phyloP scores from a whole-genome alignment of 2,797 vertebrate genomes.

The Gymnoscopelus microlampas region DNA sequence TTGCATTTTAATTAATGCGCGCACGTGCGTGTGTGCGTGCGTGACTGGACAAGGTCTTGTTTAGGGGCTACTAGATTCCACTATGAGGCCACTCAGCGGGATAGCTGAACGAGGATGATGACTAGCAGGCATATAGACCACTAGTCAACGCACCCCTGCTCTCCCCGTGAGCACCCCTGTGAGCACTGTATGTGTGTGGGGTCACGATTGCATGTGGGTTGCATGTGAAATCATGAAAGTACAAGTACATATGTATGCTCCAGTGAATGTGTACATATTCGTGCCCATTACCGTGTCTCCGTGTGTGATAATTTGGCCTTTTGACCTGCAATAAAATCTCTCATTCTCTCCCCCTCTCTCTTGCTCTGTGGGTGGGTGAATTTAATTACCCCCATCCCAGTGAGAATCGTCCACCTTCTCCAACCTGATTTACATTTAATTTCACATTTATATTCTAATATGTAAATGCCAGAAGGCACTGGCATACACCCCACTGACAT shows the following conservation, averaged over 20 bases:
- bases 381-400: slow-evolving; percentile 67
- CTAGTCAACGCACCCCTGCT: background rate
- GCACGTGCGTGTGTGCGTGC: too few species aligned
- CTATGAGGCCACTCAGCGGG: too few species aligned
- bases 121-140: too few species aligned
- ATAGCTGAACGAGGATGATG: too few species aligned
- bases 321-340: slow-evolving; percentile 35
- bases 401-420: slow-evolving; percentile 73
- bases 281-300: too few species aligned
- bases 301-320: slow-evolving; percentile 20
- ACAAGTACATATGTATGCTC: too few species aligned
- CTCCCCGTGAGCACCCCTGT: too few species aligned
- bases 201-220: slow-evolving; percentile 17
- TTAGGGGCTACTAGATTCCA: too few species aligned
- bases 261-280: too few species aligned
- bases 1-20: too few species aligned
- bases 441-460: slow-evolving; percentile 82
- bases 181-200: background rate
- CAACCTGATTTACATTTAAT: slow-evolving; percentile 75
- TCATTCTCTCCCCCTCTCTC: background rate
- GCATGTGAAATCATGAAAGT: too few species aligned
- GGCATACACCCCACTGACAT: slow-evolving; percentile 76
- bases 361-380: background rate
- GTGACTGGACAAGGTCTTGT: background rate
- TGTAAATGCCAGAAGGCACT: slow-evolving; percentile 83